phyloP scores from a whole-genome alignment of 2,888 invertebrate species.

The Eledone cirrhosa region DNA sequence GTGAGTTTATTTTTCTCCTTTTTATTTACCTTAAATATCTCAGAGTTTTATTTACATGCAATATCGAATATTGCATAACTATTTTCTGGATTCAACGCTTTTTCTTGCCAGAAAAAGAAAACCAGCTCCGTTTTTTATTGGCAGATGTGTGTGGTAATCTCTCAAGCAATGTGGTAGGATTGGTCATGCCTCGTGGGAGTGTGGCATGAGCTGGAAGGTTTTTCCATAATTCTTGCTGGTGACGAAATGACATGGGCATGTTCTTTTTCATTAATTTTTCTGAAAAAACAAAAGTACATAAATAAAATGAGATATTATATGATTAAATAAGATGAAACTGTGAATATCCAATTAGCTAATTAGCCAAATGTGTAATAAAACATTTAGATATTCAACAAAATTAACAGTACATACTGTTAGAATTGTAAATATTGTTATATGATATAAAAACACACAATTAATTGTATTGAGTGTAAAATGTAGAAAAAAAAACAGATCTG shows the following conservation, averaged over 20 bases:
- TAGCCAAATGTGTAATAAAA: no score
- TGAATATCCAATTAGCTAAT: no score
- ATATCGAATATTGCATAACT: no score
- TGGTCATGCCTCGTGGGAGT: conserved; percentile 21
- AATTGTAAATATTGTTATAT: not conserved
- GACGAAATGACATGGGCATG: conserved; percentile 22
- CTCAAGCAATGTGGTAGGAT: conserved; percentile 14
- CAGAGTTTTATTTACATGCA: no score
- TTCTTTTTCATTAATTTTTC: conserved; percentile 28
- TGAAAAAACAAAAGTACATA: conserved; percentile 20
- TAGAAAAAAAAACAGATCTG: no score
- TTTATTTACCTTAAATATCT: no score
- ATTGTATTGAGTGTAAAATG: no score
- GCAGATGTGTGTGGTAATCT: conserved; percentile 15
- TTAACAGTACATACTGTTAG: no score
- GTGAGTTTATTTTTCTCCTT: no score
- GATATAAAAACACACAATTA: not conserved
- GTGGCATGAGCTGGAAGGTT: conserved; percentile 28
- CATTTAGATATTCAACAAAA: no score
- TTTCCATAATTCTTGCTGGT: conserved; percentile 29
- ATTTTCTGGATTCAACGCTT: conserved; percentile 19
- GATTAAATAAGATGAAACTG: no score
- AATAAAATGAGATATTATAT: no score
- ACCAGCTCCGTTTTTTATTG: conserved; percentile 25
- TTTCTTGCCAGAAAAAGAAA: conserved; percentile 21